Conservation (phyloP, 2,888 invertebrate species). For the Lepetodrilus schrolli region DNA sequence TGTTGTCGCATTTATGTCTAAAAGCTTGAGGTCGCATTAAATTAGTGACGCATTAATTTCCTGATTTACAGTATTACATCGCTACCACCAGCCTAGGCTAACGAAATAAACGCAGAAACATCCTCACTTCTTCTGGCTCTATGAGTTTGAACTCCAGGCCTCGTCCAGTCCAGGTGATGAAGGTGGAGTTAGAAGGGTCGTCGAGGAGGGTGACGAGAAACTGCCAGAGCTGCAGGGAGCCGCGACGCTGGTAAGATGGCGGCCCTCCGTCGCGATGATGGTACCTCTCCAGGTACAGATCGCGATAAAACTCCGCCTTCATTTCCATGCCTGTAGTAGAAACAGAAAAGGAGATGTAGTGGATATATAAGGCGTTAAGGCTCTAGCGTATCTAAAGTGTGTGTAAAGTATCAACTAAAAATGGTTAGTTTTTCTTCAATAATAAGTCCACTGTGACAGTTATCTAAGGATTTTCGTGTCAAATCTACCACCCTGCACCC, state of each 20-base stretch:
- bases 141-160: slow-evolving; percentile 96
- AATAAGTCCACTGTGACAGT: no score
- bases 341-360: neutral
- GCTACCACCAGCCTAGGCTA: neutral
- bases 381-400: no score
- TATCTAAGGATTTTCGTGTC: no score
- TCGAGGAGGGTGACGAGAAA: slow-evolving; percentile 87
- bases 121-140: slow-evolving; percentile 90
- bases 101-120: neutral
- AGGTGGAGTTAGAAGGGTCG: slow-evolving; percentile 75
- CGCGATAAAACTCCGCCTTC: slow-evolving; percentile 66
- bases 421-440: no score
- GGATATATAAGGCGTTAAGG: no score
- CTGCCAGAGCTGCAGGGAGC: slow-evolving; percentile 87
- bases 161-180: slow-evolving; percentile 94
- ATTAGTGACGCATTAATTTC: no score
- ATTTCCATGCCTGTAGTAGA: slow-evolving; percentile 60
- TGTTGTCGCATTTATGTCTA: no score
- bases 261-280: slow-evolving; percentile 61
- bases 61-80: no score
- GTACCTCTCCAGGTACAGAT: slow-evolving; percentile 67
- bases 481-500: no score
- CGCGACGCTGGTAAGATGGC: slow-evolving; percentile 72
- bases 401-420: no score
- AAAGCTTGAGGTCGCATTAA: no score